Conservation (phyloP, 2,888 invertebrate species). For the Cantharis rustica region DNA sequence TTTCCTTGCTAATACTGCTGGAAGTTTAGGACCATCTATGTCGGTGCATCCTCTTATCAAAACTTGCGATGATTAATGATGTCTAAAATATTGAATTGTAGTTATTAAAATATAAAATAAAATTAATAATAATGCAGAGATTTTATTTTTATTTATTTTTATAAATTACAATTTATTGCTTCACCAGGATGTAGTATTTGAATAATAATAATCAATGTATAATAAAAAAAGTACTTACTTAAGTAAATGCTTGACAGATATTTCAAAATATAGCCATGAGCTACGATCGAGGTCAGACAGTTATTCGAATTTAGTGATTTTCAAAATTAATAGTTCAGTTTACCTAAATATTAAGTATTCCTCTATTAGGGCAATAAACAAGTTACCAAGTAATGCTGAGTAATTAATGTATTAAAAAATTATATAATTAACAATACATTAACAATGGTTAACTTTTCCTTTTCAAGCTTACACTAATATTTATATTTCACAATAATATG, state of each 20-base stretch:
- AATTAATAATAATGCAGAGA: not conserved
- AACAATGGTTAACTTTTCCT: not conserved
- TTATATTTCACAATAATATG: not conserved
- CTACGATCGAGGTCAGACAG: not conserved
- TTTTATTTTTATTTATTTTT: no score
- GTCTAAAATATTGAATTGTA: not conserved
- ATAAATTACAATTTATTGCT: not conserved
- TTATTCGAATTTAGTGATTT: not conserved
- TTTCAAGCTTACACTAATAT: not conserved
- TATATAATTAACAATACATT: not conserved
- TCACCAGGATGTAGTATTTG: not conserved
- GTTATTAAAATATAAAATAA: not conserved
- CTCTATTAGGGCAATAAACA: not conserved
- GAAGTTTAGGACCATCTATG: conserved; percentile 66
- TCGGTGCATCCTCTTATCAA: conserved; percentile 65
- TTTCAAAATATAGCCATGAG: not conserved
- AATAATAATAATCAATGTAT: not conserved
- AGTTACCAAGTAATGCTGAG: not conserved
- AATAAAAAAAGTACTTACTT: no score
- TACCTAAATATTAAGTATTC: not conserved
- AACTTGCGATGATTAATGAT: conserved; percentile 47
- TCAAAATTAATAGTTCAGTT: not conserved
- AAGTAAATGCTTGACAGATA: not conserved
- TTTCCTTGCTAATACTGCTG: conserved; percentile 63
- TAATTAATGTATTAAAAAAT: not conserved